Evolutionary conservation across 2,797 vertebrate species (phyloP).

Genomic region (Nyctibius grandis): DNA sequence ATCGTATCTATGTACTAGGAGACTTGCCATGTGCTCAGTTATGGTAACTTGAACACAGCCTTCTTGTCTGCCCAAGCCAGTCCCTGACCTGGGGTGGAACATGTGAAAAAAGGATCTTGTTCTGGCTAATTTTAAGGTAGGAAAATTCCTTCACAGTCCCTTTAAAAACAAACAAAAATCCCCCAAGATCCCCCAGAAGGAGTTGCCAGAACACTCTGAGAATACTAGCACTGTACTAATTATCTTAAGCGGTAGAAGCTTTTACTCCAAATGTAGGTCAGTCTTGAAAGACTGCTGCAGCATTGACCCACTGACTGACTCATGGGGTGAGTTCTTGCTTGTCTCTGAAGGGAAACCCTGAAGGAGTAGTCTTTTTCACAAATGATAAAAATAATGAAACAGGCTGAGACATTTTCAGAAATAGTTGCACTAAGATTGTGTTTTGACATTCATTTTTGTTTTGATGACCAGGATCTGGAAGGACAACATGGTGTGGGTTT

Average conservation of each 20-base stretch:
- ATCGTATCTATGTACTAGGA: accelerated
- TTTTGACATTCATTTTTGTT: neutral
- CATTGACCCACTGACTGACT: neutral
- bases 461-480: neutral
- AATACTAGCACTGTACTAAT: neutral
- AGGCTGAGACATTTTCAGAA: neutral
- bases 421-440: neutral
- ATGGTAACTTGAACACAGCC: neutral
- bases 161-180: neutral
- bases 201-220: neutral
- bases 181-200: neutral
- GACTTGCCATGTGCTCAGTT: neutral
- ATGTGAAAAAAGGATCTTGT: neutral
- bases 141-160: neutral
- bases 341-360: neutral
- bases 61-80: neutral
- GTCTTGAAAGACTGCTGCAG: neutral
- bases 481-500: neutral
- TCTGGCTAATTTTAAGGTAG: neutral
- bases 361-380: neutral
- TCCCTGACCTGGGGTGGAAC: neutral
- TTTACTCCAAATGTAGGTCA: neutral
- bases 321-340: neutral
- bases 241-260: neutral
- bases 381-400: neutral